Evolutionary conservation across 2,888 invertebrate genomes (phyloP).

Genomic region (Dynastes tityus): DNA sequence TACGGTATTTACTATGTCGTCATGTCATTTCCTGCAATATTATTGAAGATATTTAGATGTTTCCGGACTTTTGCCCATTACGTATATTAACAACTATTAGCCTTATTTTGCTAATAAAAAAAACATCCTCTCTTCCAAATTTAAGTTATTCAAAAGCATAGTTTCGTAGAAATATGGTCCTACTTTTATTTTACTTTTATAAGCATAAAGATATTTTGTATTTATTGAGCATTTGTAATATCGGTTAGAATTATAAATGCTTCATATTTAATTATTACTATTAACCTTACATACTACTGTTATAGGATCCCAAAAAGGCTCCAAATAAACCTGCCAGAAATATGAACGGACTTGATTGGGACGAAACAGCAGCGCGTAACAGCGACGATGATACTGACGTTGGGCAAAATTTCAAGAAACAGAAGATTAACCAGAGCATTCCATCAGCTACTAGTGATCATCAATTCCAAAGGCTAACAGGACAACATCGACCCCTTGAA

Average conservation of each 20-base stretch:
- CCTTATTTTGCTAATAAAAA: too few species aligned
- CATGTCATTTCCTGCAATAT: too few species aligned
- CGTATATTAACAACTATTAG: too few species aligned
- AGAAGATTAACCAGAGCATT: neutral
- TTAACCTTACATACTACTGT: neutral
- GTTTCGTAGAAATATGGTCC: too few species aligned
- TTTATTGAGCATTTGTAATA: too few species aligned
- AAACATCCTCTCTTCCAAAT: too few species aligned
- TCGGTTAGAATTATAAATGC: neutral
- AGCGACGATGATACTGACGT: constrained; percentile 15
- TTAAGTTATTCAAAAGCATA: too few species aligned
- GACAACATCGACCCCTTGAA: neutral
- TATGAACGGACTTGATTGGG: constrained; percentile 7
- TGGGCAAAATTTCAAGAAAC: neutral
- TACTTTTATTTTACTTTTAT: too few species aligned
- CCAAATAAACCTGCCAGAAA: constrained; percentile 12
- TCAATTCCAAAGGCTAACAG: constrained; percentile 3
- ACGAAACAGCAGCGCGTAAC: constrained; percentile 20
- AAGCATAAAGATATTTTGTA: too few species aligned
- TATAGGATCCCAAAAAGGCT: neutral
- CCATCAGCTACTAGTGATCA: neutral
- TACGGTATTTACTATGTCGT: too few species aligned
- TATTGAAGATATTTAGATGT: too few species aligned
- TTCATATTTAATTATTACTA: neutral
- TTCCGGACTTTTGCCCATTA: too few species aligned